Percentiles rank a stretch among this genome's conserved stretches.
These are phyloP conservation scores for Osmerus mordax DNA, from an alignment of 2,113 vertebrate species.

Conservation along the genomic window DNA sequence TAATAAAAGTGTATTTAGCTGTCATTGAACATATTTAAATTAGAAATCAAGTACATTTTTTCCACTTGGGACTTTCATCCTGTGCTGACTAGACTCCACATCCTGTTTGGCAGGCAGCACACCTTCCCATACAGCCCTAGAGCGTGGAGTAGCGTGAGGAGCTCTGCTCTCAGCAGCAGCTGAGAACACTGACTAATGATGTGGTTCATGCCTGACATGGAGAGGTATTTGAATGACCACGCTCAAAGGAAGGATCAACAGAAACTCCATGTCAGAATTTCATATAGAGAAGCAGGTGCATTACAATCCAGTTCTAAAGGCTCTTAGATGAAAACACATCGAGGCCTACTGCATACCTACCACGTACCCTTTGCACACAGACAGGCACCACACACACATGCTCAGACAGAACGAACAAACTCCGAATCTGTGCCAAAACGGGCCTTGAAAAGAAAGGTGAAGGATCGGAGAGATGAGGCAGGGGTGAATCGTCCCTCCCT, in stretches of 20 bases:
- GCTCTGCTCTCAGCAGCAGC: no score
- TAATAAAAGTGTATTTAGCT: conserved; percentile 32
- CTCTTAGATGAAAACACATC: neutral
- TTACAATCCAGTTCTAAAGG: no score
- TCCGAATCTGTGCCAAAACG: conserved; percentile 13
- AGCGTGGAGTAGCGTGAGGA: conserved; percentile 1
- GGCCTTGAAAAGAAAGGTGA: conserved; percentile 34
- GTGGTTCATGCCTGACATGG: no score
- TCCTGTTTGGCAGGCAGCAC: conserved; percentile 36
- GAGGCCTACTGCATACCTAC: no score
- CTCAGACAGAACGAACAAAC: conserved; percentile 16
- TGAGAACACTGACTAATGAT: no score
- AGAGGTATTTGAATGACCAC: neutral
- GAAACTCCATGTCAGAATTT: no score
- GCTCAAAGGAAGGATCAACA: neutral
- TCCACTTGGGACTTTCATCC: conserved; percentile 22
- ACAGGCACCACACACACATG: neutral
- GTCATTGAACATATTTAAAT: no score
- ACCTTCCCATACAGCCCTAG: neutral
- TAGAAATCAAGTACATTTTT: no score
- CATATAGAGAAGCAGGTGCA: no score
- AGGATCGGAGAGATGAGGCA: conserved; percentile 41
- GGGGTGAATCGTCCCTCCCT: conserved; percentile 43
- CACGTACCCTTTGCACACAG: neutral
- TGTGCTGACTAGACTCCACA: conserved; percentile 34